Evolutionary conservation across 2,113 vertebrate genomes (phyloP), one percentile per base, ranked within the genome.

Genomic region (Grammomys dolichurus): DNA sequence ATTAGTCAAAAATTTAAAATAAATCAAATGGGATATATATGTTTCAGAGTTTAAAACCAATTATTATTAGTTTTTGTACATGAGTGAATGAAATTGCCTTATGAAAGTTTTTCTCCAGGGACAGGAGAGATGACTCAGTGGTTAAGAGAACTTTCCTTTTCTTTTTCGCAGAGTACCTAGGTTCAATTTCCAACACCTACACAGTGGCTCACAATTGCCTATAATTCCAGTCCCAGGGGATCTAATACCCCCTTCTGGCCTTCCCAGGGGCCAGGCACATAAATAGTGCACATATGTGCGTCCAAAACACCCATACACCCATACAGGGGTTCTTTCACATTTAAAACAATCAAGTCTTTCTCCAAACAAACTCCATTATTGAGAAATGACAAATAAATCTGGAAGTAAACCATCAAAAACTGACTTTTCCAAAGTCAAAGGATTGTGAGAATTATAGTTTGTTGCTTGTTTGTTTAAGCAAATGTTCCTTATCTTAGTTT

Each of bases 301-400:
- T 11, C 40, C 40, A 26, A 65, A 65, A 46, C 58, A 65, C 40
- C 26, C 40, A 19, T 40, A 65, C 4, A 63, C 8, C 43, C 31
- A 65, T 31, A 8, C n/a, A 63, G 14, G 58, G 14, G 24, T 56
- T 3, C 40, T 78, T 43, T 28, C 56, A 85, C 28, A 46, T 85
- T 65, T 11, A 46, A 85, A 40, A 43, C 56, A 40, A 51, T 77
- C 43, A 72, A 84, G 11, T 91, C 17, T 90, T 94, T 91, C 51
- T 94, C 54, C 28, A 85, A 87, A 69, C 20, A 63, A 95, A 67
- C 20, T 80, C 36, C 36, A 26, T 91, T 89, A 56, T 6, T 46
- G 60, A 92, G 56, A 88, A 20, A 24, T 51, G 87, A 82, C 19
- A 58, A 90, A 63, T 76, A 94, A 17, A 76, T 90, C 65, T 90